Percentiles rank a stretch among this genome's conserved stretches.
phyloP scores from a whole-genome alignment of 1,140 invertebrate species.

The Heliconius melpomene region DNA sequence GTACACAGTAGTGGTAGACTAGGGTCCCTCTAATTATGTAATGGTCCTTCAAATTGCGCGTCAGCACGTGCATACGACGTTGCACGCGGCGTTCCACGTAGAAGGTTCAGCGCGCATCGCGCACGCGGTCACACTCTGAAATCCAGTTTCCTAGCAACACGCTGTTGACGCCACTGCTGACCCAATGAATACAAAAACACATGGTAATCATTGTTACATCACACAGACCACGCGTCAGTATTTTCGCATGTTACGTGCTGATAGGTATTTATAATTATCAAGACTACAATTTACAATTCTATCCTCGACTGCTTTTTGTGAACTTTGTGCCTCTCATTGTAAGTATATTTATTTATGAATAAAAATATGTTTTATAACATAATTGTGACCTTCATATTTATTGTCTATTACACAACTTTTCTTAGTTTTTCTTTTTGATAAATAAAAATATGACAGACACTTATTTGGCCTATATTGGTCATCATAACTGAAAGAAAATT shows the following conservation, averaged over 20 bases:
- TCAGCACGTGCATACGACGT: slow-evolving; percentile 62
- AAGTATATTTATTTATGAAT: slow-evolving; percentile 4
- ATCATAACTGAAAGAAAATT: slow-evolving; percentile 56
- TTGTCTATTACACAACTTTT: slow-evolving; percentile 23
- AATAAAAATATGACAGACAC: slow-evolving; percentile 13
- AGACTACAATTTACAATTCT: slow-evolving; percentile 49
- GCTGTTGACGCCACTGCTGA: slow-evolving; percentile 76
- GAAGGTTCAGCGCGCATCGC: slow-evolving; percentile 63
- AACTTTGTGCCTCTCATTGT: slow-evolving; percentile 41
- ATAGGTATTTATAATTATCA: slow-evolving; percentile 50
- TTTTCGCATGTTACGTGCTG: slow-evolving; percentile 61
- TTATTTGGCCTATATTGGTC: slow-evolving; percentile 62
- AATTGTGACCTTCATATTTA: slow-evolving; percentile 35
- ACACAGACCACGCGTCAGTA: slow-evolving; percentile 58
- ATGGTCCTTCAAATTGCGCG: slow-evolving; percentile 59
- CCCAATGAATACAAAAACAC: slow-evolving; percentile 77
- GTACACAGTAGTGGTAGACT: slow-evolving; percentile 44
- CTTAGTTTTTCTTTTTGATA: slow-evolving; percentile 4
- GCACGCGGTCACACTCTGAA: slow-evolving; percentile 68
- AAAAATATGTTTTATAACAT: slow-evolving; percentile 2
- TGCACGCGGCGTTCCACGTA: slow-evolving; percentile 74
- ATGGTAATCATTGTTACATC: slow-evolving; percentile 75
- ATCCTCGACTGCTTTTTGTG: slow-evolving; percentile 38
- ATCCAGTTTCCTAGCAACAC: slow-evolving; percentile 79
- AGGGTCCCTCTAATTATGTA: slow-evolving; percentile 71